Evolutionary conservation across 2,797 vertebrate species (phyloP), one percentile per base, ranked within the genome.

Genomic region (Threskiornis aethiopicus): DNA sequence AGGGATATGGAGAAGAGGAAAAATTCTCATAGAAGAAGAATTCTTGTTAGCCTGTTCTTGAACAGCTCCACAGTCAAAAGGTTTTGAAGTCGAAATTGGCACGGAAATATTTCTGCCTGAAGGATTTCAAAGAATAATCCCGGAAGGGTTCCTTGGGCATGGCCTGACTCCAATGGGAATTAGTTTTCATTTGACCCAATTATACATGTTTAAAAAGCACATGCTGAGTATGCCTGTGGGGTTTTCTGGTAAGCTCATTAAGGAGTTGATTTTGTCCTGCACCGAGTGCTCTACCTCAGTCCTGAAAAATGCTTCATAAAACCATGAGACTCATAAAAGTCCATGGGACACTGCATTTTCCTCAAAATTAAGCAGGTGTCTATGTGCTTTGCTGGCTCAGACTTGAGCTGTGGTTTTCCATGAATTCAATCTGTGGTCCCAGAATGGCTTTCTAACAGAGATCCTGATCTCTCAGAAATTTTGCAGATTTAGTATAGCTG

Each of bases 111-210:
- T 97, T 96, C 94, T 95, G 90, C 96, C 89, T 96, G 92, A 93
- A 96, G 93, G 87, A 94, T 84, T 97, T 93, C 54, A 93, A 95
- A 96, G 92, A 97, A 93, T 95, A 94, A 96, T 94, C 94, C 93
- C 89, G 29, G 93, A 97, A 96, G 90, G 84, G 83, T 84, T 97
- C 89, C 72, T 92, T 54, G 79, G 94, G 79, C 76, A 90, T 92
- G 95, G 96, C 93, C 2, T 31, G 76, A 88, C 77, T 96, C 95
- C 92, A 97, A 51, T 89, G 91, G 92, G 96, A 97, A 96, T 97
- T 95, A 91, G 94, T 96, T 96, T 93, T 91, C 87, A 95, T 97
- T 97, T 97, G 96, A 95, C 91, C 93, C 93, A 94, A 97, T 97
- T 95, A 96, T 79, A 93, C 51, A 78, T 76, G 87, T 95, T 93